Base-by-base conservation (phyloP, 1,140 invertebrate genomes). In the Mylabris phalerata region DNA sequence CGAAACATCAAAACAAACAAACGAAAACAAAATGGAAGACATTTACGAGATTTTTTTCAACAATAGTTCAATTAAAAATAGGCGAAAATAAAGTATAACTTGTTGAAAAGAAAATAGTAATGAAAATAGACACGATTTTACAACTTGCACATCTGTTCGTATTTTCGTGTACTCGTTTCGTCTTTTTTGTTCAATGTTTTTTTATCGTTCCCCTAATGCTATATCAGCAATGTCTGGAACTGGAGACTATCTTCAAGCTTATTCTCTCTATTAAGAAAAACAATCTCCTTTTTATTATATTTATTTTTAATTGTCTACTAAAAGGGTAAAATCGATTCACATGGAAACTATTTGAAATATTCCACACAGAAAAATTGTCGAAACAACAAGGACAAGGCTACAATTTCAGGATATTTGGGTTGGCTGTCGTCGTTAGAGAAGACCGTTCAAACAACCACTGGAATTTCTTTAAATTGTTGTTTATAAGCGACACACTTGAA, bases 381-480 rank as follows among this genome's bases (percentile, higher is more conserved):
- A 43, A 43, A 43, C 42, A 43, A 40, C 50, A 46, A 54, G 51
- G 51, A 54, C 51, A 54, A 32, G 51, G 51, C 42, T 45, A 43
- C 43, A 54, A 46, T 54, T 54, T 54, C 51, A 54, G 46, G 51
- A 54, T 45, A 54, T 54, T 54, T 54, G 24, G 46, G 44, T 45
- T 54, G 46, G 41, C 42, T 13, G 46, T 45, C 19, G 51, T 46
- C 51, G 51, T 46, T 32, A 32, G 32, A 32, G 0, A 32, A 32
- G 32, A 32, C 11, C 44, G 44, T 54, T 45, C 51, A 54, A 52
- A 4, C 32, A 32, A 5, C 4, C 26, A 11, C n/a, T 46, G 46
- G 51, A 54, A 54, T 54, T 54, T 54, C 51, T 54, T 54, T 54
- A 54, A 54, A 54, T 32, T 54, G 51, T 54, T 54, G 51, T 54